Evolutionary conservation across 2,113 vertebrate genomes (phyloP).

Genomic region (Lonchura striata): DNA sequence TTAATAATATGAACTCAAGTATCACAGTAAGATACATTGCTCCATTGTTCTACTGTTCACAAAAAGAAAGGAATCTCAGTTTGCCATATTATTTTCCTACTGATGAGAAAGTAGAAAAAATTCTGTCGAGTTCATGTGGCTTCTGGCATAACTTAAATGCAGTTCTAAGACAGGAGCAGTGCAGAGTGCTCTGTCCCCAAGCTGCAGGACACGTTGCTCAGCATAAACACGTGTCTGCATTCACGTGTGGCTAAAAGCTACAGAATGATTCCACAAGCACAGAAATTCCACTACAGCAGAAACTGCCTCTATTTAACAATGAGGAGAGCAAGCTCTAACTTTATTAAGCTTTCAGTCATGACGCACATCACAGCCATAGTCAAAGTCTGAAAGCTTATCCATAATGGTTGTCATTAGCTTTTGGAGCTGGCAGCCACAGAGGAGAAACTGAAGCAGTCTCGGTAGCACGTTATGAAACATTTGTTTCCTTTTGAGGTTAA

Average conservation of each 20-base stretch:
- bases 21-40: background rate
- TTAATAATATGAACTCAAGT: background rate
- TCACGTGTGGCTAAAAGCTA: background rate
- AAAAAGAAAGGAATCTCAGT: background rate
- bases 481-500: conserved; percentile 28
- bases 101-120: background rate
- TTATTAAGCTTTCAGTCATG: background rate
- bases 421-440: background rate
- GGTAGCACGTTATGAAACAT: background rate
- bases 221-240: background rate
- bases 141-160: background rate
- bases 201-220: background rate
- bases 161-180: background rate
- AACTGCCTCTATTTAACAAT: background rate
- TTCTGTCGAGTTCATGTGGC: background rate
- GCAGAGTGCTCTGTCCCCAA: background rate
- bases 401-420: background rate
- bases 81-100: background rate
- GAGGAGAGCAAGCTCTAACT: background rate
- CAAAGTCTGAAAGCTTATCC: background rate
- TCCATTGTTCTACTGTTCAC: background rate
- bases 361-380: background rate
- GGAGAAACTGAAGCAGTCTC: background rate
- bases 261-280: background rate
- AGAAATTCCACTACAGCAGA: background rate